phyloP scores from a whole-genome alignment of 2,888 invertebrate genomes.

The Oconnorella tubifera region DNA sequence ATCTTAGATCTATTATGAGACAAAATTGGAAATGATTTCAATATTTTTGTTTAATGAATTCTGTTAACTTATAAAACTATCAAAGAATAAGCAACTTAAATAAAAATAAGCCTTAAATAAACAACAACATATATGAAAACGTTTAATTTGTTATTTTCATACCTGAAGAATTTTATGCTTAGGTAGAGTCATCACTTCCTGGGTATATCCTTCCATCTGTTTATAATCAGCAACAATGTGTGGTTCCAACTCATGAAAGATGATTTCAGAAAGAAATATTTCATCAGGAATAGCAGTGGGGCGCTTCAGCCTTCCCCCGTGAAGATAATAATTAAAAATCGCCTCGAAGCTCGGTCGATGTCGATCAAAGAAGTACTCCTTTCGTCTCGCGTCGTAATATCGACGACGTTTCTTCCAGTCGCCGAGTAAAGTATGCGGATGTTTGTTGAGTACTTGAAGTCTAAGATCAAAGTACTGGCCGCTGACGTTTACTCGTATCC shows the following conservation, averaged over 20 bases:
- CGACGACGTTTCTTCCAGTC: conserved; percentile 41
- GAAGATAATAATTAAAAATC: conserved; percentile 48
- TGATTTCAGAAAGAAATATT: conserved; percentile 56
- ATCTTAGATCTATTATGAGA: too few species aligned
- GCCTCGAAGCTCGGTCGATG: conserved; percentile 50
- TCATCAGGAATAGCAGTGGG: conserved; percentile 58
- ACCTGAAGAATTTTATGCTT: conserved; percentile 41
- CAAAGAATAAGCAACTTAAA: too few species aligned
- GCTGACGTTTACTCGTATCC: conserved; percentile 41
- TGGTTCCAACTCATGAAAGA: conserved; percentile 44
- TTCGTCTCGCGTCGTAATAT: conserved; percentile 43
- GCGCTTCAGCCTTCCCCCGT: conserved; percentile 54
- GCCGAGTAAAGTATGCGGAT: conserved; percentile 50
- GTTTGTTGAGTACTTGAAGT: conserved; percentile 42
- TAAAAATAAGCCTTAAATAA: too few species aligned
- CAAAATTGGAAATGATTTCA: too few species aligned
- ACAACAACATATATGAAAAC: too few species aligned
- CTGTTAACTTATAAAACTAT: too few species aligned
- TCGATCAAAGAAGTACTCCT: conserved; percentile 51
- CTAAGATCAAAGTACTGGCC: conserved; percentile 50
- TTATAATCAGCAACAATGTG: conserved; percentile 51
- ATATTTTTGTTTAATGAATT: too few species aligned
- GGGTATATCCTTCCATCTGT: conserved; percentile 50
- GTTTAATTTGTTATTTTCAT: too few species aligned
- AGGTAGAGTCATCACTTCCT: conserved; percentile 29